These are phyloP conservation scores for Acropternis orthonyx DNA, from an alignment of 2,797 vertebrate genomes.

Conservation along the genomic window DNA sequence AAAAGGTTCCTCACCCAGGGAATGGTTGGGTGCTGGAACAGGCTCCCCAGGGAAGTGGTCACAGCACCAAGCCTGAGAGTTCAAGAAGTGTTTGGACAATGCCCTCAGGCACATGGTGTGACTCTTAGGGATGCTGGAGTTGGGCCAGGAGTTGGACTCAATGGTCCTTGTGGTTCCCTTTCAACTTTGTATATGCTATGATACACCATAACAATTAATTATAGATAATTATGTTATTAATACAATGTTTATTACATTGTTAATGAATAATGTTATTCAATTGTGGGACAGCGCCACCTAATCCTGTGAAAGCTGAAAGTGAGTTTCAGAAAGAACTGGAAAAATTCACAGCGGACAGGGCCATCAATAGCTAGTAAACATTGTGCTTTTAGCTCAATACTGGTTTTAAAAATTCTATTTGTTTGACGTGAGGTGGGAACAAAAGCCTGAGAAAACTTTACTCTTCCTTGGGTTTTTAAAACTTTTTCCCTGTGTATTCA, in stretches of 20 bases:
- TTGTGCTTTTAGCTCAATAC: background rate
- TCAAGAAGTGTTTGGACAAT: background rate
- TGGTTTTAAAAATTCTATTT: background rate
- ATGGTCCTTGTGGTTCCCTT: background rate
- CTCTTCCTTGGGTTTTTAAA: background rate
- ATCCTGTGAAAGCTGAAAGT: background rate
- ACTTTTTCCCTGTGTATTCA: background rate
- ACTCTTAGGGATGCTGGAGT: background rate
- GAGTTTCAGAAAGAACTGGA: background rate
- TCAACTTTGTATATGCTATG: background rate
- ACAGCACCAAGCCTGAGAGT: background rate
- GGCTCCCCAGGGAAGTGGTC: background rate
- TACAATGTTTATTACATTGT: background rate
- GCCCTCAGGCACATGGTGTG: background rate
- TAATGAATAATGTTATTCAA: background rate
- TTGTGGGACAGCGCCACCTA: background rate
- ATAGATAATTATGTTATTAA: background rate
- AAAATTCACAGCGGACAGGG: background rate
- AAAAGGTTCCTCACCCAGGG: background rate
- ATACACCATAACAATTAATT: background rate
- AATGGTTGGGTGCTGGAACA: background rate
- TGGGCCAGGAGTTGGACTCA: background rate
- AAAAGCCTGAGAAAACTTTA: background rate
- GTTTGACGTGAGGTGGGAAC: background rate
- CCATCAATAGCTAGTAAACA: background rate